Evolutionary conservation across 2,888 invertebrate genomes (phyloP), one percentile per base, ranked within the genome.

Genomic region (Cylindroiulus punctatus): DNA sequence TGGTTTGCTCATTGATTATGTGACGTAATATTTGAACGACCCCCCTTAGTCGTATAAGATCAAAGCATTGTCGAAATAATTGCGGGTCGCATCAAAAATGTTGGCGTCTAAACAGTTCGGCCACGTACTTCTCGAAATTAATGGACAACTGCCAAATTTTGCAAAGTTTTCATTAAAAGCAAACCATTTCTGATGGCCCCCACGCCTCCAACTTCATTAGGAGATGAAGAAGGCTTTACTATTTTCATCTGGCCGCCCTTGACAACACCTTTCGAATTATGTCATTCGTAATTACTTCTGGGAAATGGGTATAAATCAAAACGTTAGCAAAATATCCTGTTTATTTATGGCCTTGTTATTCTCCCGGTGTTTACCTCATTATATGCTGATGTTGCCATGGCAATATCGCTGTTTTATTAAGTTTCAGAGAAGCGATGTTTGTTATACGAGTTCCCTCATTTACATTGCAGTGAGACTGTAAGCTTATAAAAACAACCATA

Each of bases 261-360:
- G 52, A 52, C 52, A 19, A 52, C 52, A 19, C 14, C 0, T 14
- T 47, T 47, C 47, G 3, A 14, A 47, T 3, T 47, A 47, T 19
- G n/a, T 5, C 52, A n/a, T 36, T n/a, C 19, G n/a, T 52, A n/a
- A n/a, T 36, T 36, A 52, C 19, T 17, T 52, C 19, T 5, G 52
- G 3, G 52, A n/a, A 19, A 19, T 19, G 1, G n/a, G n/a, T 52
- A 52, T 52, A 52, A 52, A 52, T 52, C 52, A 52, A 52, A 52
- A 1, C 52, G 52, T n/a, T 52, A 52, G n/a, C 19, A 52, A 52
- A 52, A 52, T 52, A n/a, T 17, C 2, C 19, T 52, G 52, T 36
- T 17, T 52, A n/a, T 52, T 52, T 52, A 52, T 52, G 52, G 52
- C 52, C 52, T 52, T 52, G 52, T 52, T 52, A 52, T 52, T 52